phyloP scores from a whole-genome alignment of 2,113 vertebrate species.

The Murina feae region DNA sequence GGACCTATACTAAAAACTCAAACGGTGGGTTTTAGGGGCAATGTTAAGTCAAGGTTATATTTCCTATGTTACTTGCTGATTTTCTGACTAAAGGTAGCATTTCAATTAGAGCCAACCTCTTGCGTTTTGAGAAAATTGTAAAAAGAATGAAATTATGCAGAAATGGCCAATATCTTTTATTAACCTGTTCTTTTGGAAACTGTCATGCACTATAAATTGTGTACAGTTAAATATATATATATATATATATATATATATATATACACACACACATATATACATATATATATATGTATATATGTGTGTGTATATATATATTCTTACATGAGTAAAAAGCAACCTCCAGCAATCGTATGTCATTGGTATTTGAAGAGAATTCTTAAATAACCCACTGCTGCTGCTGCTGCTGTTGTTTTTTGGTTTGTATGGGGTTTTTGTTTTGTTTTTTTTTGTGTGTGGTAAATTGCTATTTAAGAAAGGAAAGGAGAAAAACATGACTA shows the following conservation, averaged over 20 bases:
- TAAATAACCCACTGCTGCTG: slow-evolving; percentile 76
- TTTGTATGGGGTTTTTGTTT: slow-evolving; percentile 59
- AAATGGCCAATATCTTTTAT: slow-evolving; percentile 64
- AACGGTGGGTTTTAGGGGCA: slow-evolving; percentile 32
- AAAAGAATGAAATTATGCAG: slow-evolving; percentile 67
- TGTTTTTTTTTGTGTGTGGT: slow-evolving; percentile 64
- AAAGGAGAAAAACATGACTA: slow-evolving; percentile 67
- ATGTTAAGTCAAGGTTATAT: slow-evolving; percentile 21
- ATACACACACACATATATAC: slow-evolving; percentile 76
- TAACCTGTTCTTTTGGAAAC: slow-evolving; percentile 66
- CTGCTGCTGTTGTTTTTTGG: slow-evolving; percentile 49
- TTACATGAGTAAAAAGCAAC: slow-evolving; percentile 75
- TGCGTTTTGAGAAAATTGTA: slow-evolving; percentile 71
- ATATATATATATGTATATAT: slow-evolving; percentile 69
- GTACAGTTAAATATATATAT: slow-evolving; percentile 76
- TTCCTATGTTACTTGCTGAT: slow-evolving; percentile 39
- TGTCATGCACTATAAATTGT: slow-evolving; percentile 79
- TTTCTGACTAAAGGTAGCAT: slow-evolving; percentile 66
- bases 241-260: slow-evolving; percentile 80
- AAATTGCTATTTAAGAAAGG: slow-evolving; percentile 67
- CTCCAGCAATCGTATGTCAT: slow-evolving; percentile 67
- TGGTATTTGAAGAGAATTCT: slow-evolving; percentile 64
- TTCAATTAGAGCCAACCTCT: slow-evolving; percentile 61
- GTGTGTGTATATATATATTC: slow-evolving; percentile 82
- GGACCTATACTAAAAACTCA: background rate